Evolutionary conservation across 2,113 vertebrate genomes (phyloP).

Genomic region (Holacanthus passer): DNA sequence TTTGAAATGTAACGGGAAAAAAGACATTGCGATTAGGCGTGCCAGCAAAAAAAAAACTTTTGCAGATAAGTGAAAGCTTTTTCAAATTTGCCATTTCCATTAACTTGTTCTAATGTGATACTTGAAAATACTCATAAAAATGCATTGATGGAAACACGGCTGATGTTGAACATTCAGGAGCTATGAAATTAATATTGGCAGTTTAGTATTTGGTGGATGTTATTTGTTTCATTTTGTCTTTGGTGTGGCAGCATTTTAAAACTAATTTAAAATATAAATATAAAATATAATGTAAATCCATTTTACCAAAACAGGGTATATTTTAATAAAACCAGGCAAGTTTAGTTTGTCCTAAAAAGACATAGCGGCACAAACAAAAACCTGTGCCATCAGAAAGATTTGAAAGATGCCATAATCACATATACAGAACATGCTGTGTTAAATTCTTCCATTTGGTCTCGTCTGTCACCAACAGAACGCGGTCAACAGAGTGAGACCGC

Average conservation of each 20-base stretch:
- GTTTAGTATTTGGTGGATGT: not conserved
- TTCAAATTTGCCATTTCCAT: no score
- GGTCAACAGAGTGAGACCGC: constrained; percentile 28
- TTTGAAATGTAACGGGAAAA: no score
- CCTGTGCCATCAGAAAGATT: not conserved
- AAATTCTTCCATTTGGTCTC: constrained; percentile 7
- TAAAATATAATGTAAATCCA: not conserved
- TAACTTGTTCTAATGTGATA: no score
- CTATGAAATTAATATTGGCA: not conserved
- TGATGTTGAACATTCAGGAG: not conserved
- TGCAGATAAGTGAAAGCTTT: no score
- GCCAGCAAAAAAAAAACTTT: no score
- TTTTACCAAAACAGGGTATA: not conserved
- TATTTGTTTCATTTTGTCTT: not conserved
- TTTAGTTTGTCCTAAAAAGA: not conserved
- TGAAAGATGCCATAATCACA: not conserved
- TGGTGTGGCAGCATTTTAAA: not conserved
- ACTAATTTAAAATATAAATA: no score
- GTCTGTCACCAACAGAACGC: constrained; percentile 54
- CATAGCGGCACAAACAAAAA: not conserved
- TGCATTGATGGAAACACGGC: no score
- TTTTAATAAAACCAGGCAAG: not conserved
- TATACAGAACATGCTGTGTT: not conserved
- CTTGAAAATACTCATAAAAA: no score
- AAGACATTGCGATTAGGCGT: no score